Evolutionary conservation across 2,797 vertebrate species (phyloP).

Genomic region (Channallabes apus): DNA sequence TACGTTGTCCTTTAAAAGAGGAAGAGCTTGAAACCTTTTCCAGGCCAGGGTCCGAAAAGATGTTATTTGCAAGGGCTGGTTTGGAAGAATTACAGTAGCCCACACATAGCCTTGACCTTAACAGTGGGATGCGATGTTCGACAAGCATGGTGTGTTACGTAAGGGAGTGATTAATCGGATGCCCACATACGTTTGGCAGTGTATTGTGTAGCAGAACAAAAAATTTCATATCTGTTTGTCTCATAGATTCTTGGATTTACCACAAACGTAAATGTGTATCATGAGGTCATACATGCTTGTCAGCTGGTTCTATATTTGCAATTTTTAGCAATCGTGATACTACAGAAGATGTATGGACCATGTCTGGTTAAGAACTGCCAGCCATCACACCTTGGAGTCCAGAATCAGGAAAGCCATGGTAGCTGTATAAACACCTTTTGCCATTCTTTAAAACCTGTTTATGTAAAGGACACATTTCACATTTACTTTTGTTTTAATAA

Average conservation of each 20-base stretch:
- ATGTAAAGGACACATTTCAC: background rate
- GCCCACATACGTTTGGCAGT: background rate
- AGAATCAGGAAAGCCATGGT: background rate
- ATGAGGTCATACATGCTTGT: background rate
- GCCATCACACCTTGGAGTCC: background rate
- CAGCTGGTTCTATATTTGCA: background rate
- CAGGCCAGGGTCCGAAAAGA: background rate
- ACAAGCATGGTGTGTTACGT: background rate
- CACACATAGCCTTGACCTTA: background rate
- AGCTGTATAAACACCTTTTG: background rate
- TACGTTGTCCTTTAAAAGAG: background rate
- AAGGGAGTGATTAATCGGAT: background rate
- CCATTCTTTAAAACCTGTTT: background rate
- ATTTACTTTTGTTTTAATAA: background rate
- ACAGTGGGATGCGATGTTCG: background rate
- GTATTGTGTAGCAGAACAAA: background rate
- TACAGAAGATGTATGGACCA: slow-evolving; percentile 49
- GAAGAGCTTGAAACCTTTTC: background rate
- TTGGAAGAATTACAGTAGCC: background rate
- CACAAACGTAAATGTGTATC: background rate
- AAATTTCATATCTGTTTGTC: background rate
- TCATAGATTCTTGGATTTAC: background rate
- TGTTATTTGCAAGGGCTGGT: background rate
- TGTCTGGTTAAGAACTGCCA: background rate
- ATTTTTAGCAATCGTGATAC: slow-evolving; percentile 61